Evolutionary conservation across 2,113 vertebrate species (phyloP), one percentile per base, ranked within the genome.

Genomic region (Cephalopholis sonnerati): DNA sequence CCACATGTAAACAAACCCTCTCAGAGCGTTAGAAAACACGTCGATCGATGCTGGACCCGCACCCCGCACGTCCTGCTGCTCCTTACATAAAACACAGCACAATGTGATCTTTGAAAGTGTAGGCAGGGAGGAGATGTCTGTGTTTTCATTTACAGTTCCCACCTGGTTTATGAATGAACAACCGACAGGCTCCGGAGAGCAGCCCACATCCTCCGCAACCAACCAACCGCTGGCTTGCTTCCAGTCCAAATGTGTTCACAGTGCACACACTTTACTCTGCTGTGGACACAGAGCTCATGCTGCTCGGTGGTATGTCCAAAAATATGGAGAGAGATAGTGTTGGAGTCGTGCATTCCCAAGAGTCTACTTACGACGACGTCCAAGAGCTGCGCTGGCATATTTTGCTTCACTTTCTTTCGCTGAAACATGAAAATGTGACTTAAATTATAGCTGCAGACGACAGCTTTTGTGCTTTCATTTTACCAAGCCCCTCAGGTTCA

Each of bases 131-230:
- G 71, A 85, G 76, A 91, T 86, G 88, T 91, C 89, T 91, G 90
- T 77, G 77, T 91, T 93, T 91, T 94, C 87, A 93, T 93, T 93
- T 93, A 92, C 87, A 84, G 87, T 85, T 92, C 89, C 89, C 94
- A 92, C 89, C 93, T 93, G 91, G 90, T 90, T 91, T 88, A 93
- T 93, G 93, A 94, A 93, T 93, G 91, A 93, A 93, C 87, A 93
- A 91, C 90, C 86, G n/a, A 73, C 48, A 41, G 82, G 81, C 93
- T 92, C 92, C 81, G 83, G 91, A 90, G 89, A 92, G 89, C 84
- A 62, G 83, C 91, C 93, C 93, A 93, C 93, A 92, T 93, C 93
- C 93, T 92, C 91, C 85, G 7, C 91, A 82, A 82, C 91, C 87
- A 85, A 84, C 92, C 82, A 62, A 82, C 92, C 80, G 82, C 89